phyloP scores from a whole-genome alignment of 2,888 invertebrate species.

The Bedellia somnulentella region DNA sequence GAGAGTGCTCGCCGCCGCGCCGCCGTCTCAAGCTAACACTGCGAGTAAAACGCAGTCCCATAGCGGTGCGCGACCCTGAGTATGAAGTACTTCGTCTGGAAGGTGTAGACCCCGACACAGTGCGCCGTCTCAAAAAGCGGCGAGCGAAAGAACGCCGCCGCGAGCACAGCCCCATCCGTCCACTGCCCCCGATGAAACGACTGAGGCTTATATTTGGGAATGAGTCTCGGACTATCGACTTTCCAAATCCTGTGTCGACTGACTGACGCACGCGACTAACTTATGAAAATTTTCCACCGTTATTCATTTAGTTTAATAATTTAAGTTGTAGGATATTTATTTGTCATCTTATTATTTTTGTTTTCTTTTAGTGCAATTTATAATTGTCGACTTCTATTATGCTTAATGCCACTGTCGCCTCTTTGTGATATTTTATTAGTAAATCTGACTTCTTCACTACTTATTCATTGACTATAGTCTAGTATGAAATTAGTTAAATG shows the following conservation, averaged over 20 bases:
- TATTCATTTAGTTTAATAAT: constrained; percentile 55
- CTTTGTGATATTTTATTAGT: too few relatives aligned
- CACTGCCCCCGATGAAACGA: constrained; percentile 78
- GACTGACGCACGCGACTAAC: constrained; percentile 51
- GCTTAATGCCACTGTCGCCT: too few relatives aligned
- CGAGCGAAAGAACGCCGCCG: constrained; percentile 49
- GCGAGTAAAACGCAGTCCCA: constrained; percentile 84
- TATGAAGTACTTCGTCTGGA: constrained; percentile 84
- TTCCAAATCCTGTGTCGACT: constrained; percentile 73
- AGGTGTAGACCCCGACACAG: constrained; percentile 65
- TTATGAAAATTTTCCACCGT: constrained; percentile 54
- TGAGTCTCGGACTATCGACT: constrained; percentile 85
- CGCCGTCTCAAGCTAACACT: constrained; percentile 76
- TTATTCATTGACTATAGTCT: too few relatives aligned
- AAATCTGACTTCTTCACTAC: too few relatives aligned
- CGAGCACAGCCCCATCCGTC: constrained; percentile 55
- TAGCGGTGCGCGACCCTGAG: constrained; percentile 82
- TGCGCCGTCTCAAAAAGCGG: constrained; percentile 59
- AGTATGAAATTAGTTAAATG: too few relatives aligned
- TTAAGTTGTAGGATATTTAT: constrained; percentile 46
- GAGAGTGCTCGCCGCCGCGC: constrained; percentile 58
- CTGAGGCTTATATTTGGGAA: constrained; percentile 86
- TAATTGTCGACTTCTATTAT: not conserved
- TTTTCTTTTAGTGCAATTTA: too few relatives aligned
- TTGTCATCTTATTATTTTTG: constrained; percentile 39